Conservation (phyloP, 2,888 invertebrate genomes). For the Ormyrus nitidulus region DNA sequence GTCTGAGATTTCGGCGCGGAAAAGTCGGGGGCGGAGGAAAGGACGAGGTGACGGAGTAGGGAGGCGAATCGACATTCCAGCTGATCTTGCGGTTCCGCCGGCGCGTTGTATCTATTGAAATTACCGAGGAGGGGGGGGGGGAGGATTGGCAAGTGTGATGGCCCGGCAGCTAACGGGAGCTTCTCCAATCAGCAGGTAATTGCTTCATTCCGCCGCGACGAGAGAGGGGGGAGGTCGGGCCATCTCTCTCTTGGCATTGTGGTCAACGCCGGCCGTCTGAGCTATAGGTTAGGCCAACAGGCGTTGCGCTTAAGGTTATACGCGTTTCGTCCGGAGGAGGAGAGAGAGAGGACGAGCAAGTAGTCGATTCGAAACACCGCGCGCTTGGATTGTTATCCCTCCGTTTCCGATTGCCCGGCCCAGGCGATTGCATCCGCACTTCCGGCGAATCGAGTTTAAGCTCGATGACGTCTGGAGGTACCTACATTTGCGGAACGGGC, state of each 20-base stretch:
- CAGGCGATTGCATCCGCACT: too few relatives aligned
- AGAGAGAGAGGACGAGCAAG: not conserved
- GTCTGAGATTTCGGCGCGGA: not conserved
- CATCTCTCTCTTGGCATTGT: constrained; percentile 1
- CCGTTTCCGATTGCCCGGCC: too few relatives aligned
- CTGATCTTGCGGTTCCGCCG: constrained; percentile 68
- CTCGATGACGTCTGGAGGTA: too few relatives aligned
- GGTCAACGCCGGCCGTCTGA: not conserved
- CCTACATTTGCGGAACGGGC: not conserved
- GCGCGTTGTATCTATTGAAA: constrained; percentile 70
- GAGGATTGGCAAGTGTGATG: constrained; percentile 57
- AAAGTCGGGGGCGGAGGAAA: not conserved
- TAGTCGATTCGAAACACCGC: not conserved
- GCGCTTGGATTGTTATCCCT: not conserved
- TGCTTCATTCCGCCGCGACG: constrained; percentile 67
- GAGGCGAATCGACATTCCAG: constrained; percentile 58
- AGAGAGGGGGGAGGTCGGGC: not conserved
- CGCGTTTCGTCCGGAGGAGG: constrained; percentile 7
- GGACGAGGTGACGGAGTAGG: not conserved
- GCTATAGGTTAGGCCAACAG: not conserved
- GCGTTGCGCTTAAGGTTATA: constrained; percentile 10
- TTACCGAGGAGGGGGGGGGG: constrained; percentile 68
- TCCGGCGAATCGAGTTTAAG: too few relatives aligned
- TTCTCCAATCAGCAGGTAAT: constrained; percentile 74
- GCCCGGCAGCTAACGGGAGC: constrained; percentile 61